phyloP scores from a whole-genome alignment of 2,888 invertebrate genomes.

The Theretra japonica region DNA sequence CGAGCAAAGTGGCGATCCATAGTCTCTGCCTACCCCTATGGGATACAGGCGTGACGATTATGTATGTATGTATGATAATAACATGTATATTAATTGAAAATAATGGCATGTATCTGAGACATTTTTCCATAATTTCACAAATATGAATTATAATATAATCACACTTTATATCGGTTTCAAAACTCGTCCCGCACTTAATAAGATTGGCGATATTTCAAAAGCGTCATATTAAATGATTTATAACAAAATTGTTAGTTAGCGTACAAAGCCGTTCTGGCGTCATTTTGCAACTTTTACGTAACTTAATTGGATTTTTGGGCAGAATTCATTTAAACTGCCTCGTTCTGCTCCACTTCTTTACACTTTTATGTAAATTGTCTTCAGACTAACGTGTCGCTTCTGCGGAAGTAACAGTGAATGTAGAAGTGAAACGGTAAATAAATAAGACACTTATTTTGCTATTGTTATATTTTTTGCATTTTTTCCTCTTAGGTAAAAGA shows the following conservation, averaged over 20 bases:
- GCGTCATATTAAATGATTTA: slow-evolving; percentile 12
- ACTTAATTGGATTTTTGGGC: slow-evolving; percentile 33
- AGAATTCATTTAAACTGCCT: slow-evolving; percentile 25
- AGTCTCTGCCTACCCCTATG: too few species aligned
- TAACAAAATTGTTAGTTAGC: slow-evolving; percentile 22
- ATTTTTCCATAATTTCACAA: background rate
- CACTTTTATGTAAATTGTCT: slow-evolving; percentile 16
- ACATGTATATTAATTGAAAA: too few species aligned
- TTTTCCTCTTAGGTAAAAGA: background rate
- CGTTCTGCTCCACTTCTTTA: slow-evolving; percentile 29
- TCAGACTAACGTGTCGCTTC: background rate
- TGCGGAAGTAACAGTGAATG: slow-evolving; percentile 7
- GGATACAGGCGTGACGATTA: too few species aligned
- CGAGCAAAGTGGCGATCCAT: too few species aligned
- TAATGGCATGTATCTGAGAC: background rate
- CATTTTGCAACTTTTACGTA: slow-evolving; percentile 34
- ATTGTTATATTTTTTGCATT: background rate
- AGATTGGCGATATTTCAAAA: background rate
- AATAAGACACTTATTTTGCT: background rate
- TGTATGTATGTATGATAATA: too few species aligned
- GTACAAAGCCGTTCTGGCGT: slow-evolving; percentile 23
- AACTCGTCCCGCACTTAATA: background rate
- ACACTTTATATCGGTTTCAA: slow-evolving; percentile 3
- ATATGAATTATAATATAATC: background rate
- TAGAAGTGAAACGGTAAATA: background rate